phyloP scores from a whole-genome alignment of 2,888 invertebrate species.

The Alentia gelatinosa region DNA sequence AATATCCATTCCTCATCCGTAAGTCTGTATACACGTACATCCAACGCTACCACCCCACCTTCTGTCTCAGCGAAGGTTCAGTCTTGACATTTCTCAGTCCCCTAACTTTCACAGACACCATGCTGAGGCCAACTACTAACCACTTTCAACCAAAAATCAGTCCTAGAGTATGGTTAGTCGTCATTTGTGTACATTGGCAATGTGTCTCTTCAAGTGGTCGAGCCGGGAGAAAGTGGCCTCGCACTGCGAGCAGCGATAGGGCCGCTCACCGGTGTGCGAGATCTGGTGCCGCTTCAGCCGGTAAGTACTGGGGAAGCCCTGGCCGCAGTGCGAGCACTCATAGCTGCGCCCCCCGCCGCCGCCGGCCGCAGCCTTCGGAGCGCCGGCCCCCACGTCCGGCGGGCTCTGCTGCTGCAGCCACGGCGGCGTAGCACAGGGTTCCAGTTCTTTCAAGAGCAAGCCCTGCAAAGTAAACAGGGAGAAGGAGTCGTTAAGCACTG shows the following conservation, averaged over 20 bases:
- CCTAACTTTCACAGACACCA: too few relatives aligned
- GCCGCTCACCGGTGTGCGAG: slow-evolving; percentile 14
- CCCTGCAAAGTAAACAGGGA: slow-evolving; percentile 39
- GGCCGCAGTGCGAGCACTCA: slow-evolving; percentile 26
- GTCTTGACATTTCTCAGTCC: too few relatives aligned
- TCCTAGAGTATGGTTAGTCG: slow-evolving; percentile 17
- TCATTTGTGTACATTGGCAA: slow-evolving; percentile 37
- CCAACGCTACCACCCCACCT: too few relatives aligned
- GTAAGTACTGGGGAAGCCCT: slow-evolving; percentile 14
- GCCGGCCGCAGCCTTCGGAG: not conserved
- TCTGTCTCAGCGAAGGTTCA: too few relatives aligned
- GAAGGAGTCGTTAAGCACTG: not conserved
- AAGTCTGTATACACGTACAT: too few relatives aligned
- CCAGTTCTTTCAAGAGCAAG: slow-evolving; percentile 30
- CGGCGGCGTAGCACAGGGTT: not conserved
- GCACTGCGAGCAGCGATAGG: not conserved
- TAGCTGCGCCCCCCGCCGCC: not conserved
- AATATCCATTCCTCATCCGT: too few relatives aligned
- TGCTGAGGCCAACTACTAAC: too few relatives aligned
- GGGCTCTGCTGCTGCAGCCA: not conserved
- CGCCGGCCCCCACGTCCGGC: not conserved
- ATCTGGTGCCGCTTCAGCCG: slow-evolving; percentile 20
- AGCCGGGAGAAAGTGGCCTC: slow-evolving; percentile 8
- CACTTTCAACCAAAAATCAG: too few relatives aligned
- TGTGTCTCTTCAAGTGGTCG: slow-evolving; percentile 39